These are phyloP conservation scores for Bubo blakistoni DNA, from an alignment of 2,113 vertebrate species.

Conservation along the genomic window DNA sequence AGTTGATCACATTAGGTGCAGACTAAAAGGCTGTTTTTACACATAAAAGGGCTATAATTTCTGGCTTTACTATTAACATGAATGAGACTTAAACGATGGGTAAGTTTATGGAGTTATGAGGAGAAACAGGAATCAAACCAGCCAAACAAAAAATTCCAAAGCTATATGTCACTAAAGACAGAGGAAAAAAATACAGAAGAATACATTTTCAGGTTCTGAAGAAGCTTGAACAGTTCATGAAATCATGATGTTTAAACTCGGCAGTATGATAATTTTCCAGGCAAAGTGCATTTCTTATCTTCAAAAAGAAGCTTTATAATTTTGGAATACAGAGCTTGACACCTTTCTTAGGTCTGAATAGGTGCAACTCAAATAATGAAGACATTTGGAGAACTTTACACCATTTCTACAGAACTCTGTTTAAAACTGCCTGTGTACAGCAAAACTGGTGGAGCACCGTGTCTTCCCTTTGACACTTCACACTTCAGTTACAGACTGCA, in stretches of 20 bases:
- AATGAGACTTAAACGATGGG: not conserved
- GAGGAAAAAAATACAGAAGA: not conserved
- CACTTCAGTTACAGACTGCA: not conserved
- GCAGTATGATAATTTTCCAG: not conserved
- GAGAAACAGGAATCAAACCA: not conserved
- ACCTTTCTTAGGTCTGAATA: not conserved
- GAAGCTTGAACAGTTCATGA: not conserved
- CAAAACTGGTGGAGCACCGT: not conserved
- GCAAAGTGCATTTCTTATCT: not conserved
- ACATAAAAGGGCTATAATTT: not conserved
- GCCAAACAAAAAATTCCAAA: not conserved
- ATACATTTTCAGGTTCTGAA: not conserved
- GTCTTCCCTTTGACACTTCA: not conserved
- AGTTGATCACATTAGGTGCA: not conserved
- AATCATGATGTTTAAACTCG: not conserved
- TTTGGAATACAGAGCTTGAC: not conserved
- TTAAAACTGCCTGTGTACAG: not conserved
- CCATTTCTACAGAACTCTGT: not conserved
- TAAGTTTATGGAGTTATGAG: not conserved
- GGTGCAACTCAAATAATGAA: not conserved
- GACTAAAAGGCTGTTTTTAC: not conserved
- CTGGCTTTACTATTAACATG: not conserved
- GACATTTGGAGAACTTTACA: not conserved
- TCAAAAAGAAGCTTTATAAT: not conserved
- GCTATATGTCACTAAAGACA: not conserved